phyloP scores from a whole-genome alignment of 37 sponge, comb jelly and placozoan species.

The Bolinopsis microptera region DNA sequence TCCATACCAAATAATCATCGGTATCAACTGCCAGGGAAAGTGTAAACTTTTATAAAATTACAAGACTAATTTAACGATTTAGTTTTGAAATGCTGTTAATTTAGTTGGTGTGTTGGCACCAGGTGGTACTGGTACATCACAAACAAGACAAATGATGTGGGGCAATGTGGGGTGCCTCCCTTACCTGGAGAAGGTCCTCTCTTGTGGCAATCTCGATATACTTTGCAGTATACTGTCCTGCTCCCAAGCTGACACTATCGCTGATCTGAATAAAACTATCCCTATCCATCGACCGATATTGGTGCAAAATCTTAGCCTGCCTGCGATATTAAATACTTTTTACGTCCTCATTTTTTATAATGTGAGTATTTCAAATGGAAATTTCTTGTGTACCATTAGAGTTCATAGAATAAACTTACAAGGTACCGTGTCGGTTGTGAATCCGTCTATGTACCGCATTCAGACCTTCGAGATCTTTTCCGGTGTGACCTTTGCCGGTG shows the following conservation, averaged over 20 bases:
- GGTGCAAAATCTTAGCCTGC: neutral
- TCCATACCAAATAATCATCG: neutral
- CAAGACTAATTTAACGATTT: too few species aligned
- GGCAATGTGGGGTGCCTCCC: too few species aligned
- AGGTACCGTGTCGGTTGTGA: neutral
- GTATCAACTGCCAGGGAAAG: neutral
- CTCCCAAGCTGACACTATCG: conserved; percentile 23
- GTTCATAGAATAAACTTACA: conserved; percentile 11
- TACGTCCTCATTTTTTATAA: too few species aligned
- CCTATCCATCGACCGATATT: neutral
- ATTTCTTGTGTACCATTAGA: too few species aligned
- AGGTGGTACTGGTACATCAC: too few species aligned
- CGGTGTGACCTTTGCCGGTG: neutral
- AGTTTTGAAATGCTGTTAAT: too few species aligned
- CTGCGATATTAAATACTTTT: too few species aligned
- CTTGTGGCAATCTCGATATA: neutral
- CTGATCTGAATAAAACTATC: neutral
- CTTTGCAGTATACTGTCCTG: neutral
- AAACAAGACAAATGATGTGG: too few species aligned
- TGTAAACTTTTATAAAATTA: too few species aligned
- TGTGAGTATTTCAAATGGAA: too few species aligned
- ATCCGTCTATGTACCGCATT: neutral
- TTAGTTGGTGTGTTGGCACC: too few species aligned
- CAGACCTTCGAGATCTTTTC: neutral
- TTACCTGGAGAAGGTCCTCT: neutral